phyloP scores from a whole-genome alignment of 2,113 vertebrate genomes.

The Diphyllodes magnificus region DNA sequence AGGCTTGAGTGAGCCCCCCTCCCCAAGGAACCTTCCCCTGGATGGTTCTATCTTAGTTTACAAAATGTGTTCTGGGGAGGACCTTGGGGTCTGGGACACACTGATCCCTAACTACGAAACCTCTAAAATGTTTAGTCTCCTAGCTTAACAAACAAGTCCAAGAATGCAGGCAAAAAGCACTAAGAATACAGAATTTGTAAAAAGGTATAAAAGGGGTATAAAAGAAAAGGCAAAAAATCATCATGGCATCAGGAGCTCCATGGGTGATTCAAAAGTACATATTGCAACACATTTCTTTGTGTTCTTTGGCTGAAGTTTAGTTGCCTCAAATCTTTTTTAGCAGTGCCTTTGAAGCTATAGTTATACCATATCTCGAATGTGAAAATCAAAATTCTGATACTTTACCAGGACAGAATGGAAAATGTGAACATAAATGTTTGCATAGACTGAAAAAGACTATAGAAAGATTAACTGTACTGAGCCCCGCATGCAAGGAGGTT shows the following conservation, averaged over 20 bases:
- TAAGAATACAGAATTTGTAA: too few species aligned
- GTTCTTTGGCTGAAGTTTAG: not conserved
- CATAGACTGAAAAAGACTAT: not conserved
- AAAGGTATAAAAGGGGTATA: too few species aligned
- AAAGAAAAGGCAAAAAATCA: too few species aligned
- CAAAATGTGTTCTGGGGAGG: too few species aligned
- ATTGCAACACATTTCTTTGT: not conserved
- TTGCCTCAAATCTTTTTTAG: not conserved
- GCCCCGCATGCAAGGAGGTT: fast-evolving
- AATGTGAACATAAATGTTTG: not conserved
- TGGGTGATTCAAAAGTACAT: not conserved
- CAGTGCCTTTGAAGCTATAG: not conserved
- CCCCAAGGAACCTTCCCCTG: too few species aligned
- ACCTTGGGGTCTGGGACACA: too few species aligned
- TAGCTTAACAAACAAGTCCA: too few species aligned
- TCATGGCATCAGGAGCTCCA: not conserved
- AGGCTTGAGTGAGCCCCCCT: too few species aligned
- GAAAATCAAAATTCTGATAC: not conserved
- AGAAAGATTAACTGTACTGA: not conserved
- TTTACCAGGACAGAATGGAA: fast-evolving
- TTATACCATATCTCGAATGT: not conserved
- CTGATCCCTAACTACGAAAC: too few species aligned
- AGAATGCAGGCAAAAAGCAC: too few species aligned
- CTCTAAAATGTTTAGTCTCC: too few species aligned
- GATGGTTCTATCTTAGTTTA: too few species aligned